phyloP scores from a whole-genome alignment of 2,797 vertebrate species.

The Anomalospiza imberbis region DNA sequence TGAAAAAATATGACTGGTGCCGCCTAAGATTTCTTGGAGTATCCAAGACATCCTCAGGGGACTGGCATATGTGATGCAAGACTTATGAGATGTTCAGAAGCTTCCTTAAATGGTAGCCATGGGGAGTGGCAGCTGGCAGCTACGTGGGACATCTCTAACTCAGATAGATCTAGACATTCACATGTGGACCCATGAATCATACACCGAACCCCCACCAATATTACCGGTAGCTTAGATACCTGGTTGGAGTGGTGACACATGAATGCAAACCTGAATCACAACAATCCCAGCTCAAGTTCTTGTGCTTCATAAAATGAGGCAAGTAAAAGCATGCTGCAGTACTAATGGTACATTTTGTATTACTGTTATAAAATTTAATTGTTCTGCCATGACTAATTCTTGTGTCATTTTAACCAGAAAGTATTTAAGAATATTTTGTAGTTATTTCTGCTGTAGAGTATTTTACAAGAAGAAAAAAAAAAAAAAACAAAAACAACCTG shows the following conservation, averaged over 20 bases:
- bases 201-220: neutral
- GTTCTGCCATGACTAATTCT: neutral
- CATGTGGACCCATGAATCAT: neutral
- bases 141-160: neutral
- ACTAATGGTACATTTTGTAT: neutral
- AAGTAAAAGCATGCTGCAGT: neutral
- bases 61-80: neutral
- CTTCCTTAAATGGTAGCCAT: neutral
- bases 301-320: neutral
- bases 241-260: neutral
- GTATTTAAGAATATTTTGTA: neutral
- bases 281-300: neutral
- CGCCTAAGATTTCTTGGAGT: neutral
- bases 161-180: neutral
- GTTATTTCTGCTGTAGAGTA: neutral
- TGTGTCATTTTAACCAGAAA: neutral
- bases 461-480: neutral
- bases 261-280: neutral
- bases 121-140: neutral
- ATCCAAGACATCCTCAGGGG: neutral
- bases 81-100: neutral
- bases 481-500: neutral
- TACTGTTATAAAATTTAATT: neutral
- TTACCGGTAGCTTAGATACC: neutral
- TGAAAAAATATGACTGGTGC: neutral